phyloP scores from a whole-genome alignment of 2,113 vertebrate genomes.

The Brachypodius melanocephalos region DNA sequence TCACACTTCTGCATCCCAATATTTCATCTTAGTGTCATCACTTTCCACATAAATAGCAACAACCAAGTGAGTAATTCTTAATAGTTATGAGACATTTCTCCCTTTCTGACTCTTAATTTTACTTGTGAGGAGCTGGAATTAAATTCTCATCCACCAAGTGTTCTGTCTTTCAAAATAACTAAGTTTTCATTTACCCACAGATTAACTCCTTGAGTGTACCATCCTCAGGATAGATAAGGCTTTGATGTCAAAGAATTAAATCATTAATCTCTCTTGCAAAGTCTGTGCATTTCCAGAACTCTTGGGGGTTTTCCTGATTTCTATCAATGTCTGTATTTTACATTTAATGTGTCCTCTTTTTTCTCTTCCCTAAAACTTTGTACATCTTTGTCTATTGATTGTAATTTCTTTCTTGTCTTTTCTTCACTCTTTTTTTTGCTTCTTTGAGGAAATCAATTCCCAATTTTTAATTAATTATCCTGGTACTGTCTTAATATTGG shows the following conservation, averaged over 20 bases:
- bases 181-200: neutral
- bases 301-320: neutral
- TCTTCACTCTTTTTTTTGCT: neutral
- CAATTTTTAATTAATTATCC: slow-evolving; percentile 6
- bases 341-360: neutral
- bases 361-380: neutral
- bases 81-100: neutral
- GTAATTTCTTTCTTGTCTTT: neutral
- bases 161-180: neutral
- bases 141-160: neutral
- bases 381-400: neutral
- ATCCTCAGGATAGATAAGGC: neutral
- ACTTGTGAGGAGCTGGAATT: neutral
- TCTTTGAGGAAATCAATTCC: slow-evolving; percentile 9
- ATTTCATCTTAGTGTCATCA: neutral
- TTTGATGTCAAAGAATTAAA: slow-evolving; percentile 10
- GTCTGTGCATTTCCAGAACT: neutral
- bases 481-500: neutral
- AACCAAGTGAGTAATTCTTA: neutral
- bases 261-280: neutral
- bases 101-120: neutral
- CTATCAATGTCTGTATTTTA: neutral
- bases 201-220: neutral
- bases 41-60: neutral
- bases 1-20: neutral